A percentile compares a stretch with the other conserved stretches of the same genome.
These are phyloP conservation scores for Talpa occidentalis DNA, from an alignment of 2,113 vertebrate species.

Conservation along the genomic window DNA sequence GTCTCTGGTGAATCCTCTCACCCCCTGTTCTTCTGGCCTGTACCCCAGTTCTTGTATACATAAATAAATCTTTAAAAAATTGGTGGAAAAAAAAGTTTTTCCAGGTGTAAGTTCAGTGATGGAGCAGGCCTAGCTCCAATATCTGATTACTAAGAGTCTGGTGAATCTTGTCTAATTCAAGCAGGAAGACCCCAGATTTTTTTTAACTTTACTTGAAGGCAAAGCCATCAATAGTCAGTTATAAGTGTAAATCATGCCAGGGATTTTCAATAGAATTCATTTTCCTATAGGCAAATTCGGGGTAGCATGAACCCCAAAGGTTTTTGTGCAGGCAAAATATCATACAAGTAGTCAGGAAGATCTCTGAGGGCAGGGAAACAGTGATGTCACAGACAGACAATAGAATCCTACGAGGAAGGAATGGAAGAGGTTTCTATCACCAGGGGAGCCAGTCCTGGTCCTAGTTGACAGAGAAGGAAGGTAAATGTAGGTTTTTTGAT, in stretches of 20 bases:
- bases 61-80: no score
- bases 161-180: neutral
- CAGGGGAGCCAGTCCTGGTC: neutral
- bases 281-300: neutral
- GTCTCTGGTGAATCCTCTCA: no score
- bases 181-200: neutral
- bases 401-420: neutral
- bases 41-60: no score
- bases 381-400: neutral
- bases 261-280: neutral
- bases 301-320: neutral
- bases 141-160: slow-evolving; percentile 9
- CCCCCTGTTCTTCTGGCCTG: no score
- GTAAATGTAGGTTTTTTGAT: neutral
- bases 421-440: neutral
- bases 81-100: neutral
- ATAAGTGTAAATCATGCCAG: neutral
- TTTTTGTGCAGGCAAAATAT: neutral
- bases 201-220: slow-evolving; percentile 5
- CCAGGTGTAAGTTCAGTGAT: neutral
- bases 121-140: neutral
- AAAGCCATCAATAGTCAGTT: neutral
- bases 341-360: neutral
- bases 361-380: neutral
- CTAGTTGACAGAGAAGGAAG: neutral